Conservation (phyloP, 2,888 invertebrate species). For the Harpalus rubripes region DNA sequence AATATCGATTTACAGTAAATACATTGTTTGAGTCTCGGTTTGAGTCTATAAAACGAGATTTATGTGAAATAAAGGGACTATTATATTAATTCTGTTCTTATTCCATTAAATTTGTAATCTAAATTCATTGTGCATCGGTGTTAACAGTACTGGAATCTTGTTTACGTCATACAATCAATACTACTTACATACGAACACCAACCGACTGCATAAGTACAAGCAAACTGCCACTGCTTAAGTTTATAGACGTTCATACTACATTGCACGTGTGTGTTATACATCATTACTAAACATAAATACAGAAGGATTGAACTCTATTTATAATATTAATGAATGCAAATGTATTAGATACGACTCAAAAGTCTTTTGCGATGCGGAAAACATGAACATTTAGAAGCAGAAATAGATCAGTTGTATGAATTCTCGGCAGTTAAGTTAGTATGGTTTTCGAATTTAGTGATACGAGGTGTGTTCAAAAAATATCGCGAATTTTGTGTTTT, state of each 20-base stretch:
- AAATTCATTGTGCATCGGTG: constrained; percentile 34
- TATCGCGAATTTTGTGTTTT: too few relatives aligned
- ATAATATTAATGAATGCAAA: constrained; percentile 16
- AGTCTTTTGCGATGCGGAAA: not conserved
- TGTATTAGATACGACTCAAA: not conserved
- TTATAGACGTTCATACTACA: constrained; percentile 6
- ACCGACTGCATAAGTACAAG: constrained; percentile 1
- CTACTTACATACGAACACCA: constrained; percentile 28
- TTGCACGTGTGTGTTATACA: constrained; percentile 20
- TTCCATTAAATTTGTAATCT: constrained; percentile 26
- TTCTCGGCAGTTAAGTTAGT: too few relatives aligned
- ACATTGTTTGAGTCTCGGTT: too few relatives aligned
- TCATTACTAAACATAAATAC: constrained; percentile 10
- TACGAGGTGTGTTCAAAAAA: too few relatives aligned
- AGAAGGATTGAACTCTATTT: constrained; percentile 22
- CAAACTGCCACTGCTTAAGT: not conserved
- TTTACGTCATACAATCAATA: constrained; percentile 54
- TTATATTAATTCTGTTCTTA: not conserved
- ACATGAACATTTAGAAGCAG: not conserved
- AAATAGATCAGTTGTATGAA: not conserved
- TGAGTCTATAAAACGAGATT: not conserved
- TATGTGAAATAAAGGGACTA: not conserved
- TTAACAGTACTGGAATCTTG: constrained; percentile 54
- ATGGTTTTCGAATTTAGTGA: too few relatives aligned
- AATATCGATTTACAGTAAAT: not conserved